These are phyloP conservation scores for Hirudo medicinalis DNA, from an alignment of 1,140 invertebrate species.

Conservation along the genomic window DNA sequence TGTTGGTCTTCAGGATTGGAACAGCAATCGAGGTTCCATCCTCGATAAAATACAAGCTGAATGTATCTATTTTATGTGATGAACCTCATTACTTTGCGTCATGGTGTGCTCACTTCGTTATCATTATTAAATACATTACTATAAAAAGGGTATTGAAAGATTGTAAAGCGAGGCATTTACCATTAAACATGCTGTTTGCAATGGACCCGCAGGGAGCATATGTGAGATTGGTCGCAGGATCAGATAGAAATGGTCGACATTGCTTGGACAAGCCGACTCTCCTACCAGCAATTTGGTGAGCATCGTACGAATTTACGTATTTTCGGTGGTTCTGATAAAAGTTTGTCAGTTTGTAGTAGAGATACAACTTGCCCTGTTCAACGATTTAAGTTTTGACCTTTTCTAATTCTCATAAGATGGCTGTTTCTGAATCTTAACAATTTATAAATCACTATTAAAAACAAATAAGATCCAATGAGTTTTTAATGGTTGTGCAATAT, in stretches of 20 bases:
- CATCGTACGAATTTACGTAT: constrained; percentile 94
- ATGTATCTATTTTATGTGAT: too few species aligned
- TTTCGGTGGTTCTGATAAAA: constrained; percentile 97
- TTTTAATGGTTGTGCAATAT: too few species aligned
- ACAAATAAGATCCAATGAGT: too few species aligned
- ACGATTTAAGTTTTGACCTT: neutral
- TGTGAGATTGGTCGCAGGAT: neutral
- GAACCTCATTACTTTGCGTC: too few species aligned
- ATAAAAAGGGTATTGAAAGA: too few species aligned
- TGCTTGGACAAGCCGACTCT: constrained; percentile 33
- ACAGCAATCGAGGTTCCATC: constrained; percentile 24
- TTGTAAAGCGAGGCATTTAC: constrained; percentile 47
- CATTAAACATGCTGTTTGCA: constrained; percentile 93
- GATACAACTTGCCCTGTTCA: constrained; percentile 66
- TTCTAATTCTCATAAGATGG: neutral
- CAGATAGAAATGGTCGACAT: constrained; percentile 37
- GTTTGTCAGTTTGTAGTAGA: constrained; percentile 94
- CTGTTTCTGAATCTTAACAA: too few species aligned
- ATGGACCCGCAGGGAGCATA: constrained; percentile 91
- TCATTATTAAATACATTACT: too few species aligned
- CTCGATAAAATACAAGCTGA: neutral
- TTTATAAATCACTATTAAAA: too few species aligned
- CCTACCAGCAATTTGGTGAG: constrained; percentile 74
- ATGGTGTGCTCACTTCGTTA: too few species aligned
- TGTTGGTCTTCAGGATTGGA: constrained; percentile 56